Evolutionary conservation across 2,113 vertebrate species (phyloP).

Genomic region (Mesembrinibis cayennensis): DNA sequence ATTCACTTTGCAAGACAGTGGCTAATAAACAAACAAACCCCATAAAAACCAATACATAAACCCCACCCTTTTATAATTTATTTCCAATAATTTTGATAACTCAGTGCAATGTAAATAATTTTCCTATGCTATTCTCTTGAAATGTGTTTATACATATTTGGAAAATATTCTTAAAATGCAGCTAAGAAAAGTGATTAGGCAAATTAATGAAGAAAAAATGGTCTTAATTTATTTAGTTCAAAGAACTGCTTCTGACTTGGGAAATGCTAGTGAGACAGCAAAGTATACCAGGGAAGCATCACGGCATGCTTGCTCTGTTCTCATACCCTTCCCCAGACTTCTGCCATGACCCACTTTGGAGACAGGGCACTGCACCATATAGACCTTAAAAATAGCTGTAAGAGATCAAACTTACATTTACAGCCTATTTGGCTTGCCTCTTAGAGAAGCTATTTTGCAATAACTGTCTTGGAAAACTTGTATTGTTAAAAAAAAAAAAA

Average conservation of each 20-base stretch:
- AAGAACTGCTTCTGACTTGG: background rate
- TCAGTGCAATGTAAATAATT: background rate
- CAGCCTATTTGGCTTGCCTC: background rate
- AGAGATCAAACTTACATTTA: background rate
- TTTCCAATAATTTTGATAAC: background rate
- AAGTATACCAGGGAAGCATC: background rate
- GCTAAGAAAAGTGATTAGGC: background rate
- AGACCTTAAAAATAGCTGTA: background rate
- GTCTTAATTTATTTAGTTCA: background rate
- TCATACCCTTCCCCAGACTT: background rate
- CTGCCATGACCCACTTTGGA: background rate
- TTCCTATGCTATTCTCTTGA: background rate
- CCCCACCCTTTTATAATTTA: background rate
- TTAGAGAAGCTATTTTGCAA: background rate
- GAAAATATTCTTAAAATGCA: background rate
- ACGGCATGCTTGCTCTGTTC: background rate
- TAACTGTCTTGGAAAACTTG: background rate
- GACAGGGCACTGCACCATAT: background rate
- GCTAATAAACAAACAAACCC: background rate
- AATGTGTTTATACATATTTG: background rate
- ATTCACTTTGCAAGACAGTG: background rate
- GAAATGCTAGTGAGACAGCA: background rate
- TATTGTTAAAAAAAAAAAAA: background rate
- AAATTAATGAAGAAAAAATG: background rate
- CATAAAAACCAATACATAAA: background rate